These are phyloP conservation scores for Ormyrus labotus DNA, from an alignment of 2,888 invertebrate genomes.

Conservation along the genomic window DNA sequence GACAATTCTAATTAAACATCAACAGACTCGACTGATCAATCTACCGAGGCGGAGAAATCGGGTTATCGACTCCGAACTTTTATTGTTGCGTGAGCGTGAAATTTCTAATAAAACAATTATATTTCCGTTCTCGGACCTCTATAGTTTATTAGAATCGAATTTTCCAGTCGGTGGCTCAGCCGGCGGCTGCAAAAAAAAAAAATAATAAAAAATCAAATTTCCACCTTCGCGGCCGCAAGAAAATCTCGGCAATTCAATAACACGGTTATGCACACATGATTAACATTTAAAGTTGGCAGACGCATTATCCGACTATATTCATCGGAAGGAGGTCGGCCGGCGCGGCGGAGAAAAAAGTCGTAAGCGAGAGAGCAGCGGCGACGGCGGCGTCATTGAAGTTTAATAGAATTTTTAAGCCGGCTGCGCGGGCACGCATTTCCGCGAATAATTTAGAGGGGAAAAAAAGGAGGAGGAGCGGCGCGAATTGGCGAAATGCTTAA, in stretches of 20 bases:
- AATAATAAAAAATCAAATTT: no score
- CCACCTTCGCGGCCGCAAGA: neutral
- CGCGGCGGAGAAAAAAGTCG: slow-evolving; percentile 4
- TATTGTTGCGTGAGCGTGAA: neutral
- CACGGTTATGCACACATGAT: slow-evolving; percentile 39
- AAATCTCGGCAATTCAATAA: slow-evolving; percentile 47
- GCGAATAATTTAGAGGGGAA: slow-evolving; percentile 38
- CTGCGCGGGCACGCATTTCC: slow-evolving; percentile 1
- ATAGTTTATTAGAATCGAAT: slow-evolving; percentile 35
- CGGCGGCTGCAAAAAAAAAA: neutral
- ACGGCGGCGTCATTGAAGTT: slow-evolving; percentile 46
- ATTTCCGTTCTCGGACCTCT: neutral
- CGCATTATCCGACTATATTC: slow-evolving; percentile 37
- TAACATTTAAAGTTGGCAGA: slow-evolving; percentile 41
- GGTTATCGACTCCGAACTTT: slow-evolving; percentile 18
- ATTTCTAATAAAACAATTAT: slow-evolving; percentile 28
- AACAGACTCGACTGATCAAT: neutral
- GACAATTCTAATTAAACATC: no score
- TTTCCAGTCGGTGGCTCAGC: slow-evolving; percentile 7
- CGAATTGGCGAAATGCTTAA: neutral
- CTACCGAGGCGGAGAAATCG: slow-evolving; percentile 19
- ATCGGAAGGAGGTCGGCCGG: slow-evolving; percentile 28
- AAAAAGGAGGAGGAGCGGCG: neutral
- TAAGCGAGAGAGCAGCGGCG: neutral
- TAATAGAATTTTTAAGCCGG: slow-evolving; percentile 55